Evolutionary conservation across 2,888 invertebrate genomes (phyloP), one percentile per base, ranked within the genome.

Genomic region (Andrena bicolor): DNA sequence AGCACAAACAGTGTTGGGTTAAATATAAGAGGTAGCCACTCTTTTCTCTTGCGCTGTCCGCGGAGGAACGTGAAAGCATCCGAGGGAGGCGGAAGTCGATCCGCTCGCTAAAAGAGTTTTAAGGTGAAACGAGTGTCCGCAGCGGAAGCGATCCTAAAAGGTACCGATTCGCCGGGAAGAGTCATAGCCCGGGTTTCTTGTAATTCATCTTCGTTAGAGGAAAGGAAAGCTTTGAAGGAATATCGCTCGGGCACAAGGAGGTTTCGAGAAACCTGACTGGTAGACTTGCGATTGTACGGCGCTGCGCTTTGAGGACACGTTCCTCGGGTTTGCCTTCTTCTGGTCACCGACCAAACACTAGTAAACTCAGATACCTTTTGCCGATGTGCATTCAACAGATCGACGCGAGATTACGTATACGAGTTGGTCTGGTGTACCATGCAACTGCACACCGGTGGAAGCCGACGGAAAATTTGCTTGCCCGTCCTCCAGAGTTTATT

Each of bases 291-390:
- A 74, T 23, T 26, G 26, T n/a, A 4, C 13, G 4, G 51, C 10
- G 58, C 8, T 23, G 56, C 3, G 7, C 51, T 28, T n/a, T 1
- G 8, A 49, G 26, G n/a, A 49, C 20, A 16, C 2, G 32, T 48
- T 49, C 60, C 23, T 13, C 72, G 26, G 6, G 7, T 32, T 63
- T 53, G 28, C 28, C 49, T 63, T 35, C 16, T 56, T 56, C 23
- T 56, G 23, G 23, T 56, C 23, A 56, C 23, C 56, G 56, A 56
- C 8, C 23, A 56, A 56, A 56, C 56, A 20, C 26, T 23, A 8
- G 51, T 32, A 23, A n/a, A 32, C 30, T 71, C 71, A 0, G 63
- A 65, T 20, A 48, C n/a, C 49, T 8, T 65, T 65, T 74, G 23
- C 28, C 56, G 20, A 8, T 7, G 23, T 28, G 13, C 58, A 20